Conservation (phyloP, 2,888 invertebrate species). For the Conomelus anceps region DNA sequence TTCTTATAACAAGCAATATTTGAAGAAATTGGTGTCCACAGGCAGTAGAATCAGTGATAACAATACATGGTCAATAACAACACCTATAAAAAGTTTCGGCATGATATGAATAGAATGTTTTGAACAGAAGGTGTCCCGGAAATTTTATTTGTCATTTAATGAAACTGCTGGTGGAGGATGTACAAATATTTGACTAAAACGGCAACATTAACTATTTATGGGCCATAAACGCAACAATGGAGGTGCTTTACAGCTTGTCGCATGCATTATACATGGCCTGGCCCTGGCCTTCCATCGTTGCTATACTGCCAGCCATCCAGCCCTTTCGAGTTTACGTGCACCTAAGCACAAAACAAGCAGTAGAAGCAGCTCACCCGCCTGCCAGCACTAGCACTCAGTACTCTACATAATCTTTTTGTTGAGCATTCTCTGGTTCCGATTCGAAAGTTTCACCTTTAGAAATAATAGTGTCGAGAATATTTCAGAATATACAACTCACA, state of each 20-base stretch:
- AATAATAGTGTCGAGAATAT: neutral
- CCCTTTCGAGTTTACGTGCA: neutral
- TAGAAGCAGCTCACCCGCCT: neutral
- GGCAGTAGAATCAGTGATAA: neutral
- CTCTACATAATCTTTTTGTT: neutral
- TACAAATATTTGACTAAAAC: neutral
- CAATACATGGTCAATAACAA: neutral
- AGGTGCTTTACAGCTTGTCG: neutral
- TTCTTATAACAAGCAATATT: too few species aligned
- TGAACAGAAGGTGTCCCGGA: neutral
- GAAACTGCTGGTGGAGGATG: neutral
- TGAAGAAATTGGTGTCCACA: neutral
- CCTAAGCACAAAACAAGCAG: neutral
- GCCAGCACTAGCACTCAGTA: neutral
- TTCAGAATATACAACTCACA: neutral
- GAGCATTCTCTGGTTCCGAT: neutral
- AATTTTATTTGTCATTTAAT: neutral
- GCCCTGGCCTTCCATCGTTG: neutral
- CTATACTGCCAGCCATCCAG: neutral
- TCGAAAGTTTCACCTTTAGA: neutral
- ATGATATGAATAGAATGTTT: neutral
- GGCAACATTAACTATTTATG: slow-evolving; percentile 7
- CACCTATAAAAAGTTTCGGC: neutral
- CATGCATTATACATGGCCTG: neutral
- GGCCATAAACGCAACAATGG: slow-evolving; percentile 6